Evolutionary conservation across 2,113 vertebrate genomes (phyloP), one percentile per base, ranked within the genome.

Genomic region (Casuarius casuarius): DNA sequence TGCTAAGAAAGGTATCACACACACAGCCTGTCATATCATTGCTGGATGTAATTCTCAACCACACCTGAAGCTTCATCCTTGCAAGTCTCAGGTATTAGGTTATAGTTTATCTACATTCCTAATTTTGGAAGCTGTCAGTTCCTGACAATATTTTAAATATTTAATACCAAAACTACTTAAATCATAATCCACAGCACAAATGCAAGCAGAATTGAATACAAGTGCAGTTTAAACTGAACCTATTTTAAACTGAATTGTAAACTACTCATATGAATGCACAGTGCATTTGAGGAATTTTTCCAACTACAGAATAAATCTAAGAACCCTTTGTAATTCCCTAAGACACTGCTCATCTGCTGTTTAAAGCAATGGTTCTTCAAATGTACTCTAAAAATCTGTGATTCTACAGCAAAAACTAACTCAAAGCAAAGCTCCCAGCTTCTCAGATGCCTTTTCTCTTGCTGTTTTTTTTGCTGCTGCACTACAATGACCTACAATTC

Each of bases 101-200:
- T 78, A 81, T 5, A 59, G 19, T 77, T 58, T 33, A 91, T 85
- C 52, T 85, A 72, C 58, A 91, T 5, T 67, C 74, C 74, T 94
- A 46, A 94, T 91, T 94, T 59, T 87, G 54, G 84, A 92, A 96
- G 71, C 84, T 92, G 84, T 40, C 84, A 79, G 58, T 49, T 62
- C 33, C 62, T 94, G 84, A 33, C 81, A 94, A 84, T 68, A 89
- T 87, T 92, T 90, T 76, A 72, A 92, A 87, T 61, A 72, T 28
- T 42, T 79, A 61, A 81, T 31, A 86, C 46, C 42, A 74, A 52
- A 84, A 94, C 79, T 26, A 73, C 49, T 87, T 84, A 81, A 92
- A 89, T 65, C 70, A 66, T 87, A 94, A 95, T 76, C 74, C 74
- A 35, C 35, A 91, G 40, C n/a, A 82, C 35, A 91, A 93, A 90